Percentiles rank a stretch among this genome's conserved stretches.
phyloP scores from a whole-genome alignment of 2,797 vertebrate species.

The Oryzias sinensis region DNA sequence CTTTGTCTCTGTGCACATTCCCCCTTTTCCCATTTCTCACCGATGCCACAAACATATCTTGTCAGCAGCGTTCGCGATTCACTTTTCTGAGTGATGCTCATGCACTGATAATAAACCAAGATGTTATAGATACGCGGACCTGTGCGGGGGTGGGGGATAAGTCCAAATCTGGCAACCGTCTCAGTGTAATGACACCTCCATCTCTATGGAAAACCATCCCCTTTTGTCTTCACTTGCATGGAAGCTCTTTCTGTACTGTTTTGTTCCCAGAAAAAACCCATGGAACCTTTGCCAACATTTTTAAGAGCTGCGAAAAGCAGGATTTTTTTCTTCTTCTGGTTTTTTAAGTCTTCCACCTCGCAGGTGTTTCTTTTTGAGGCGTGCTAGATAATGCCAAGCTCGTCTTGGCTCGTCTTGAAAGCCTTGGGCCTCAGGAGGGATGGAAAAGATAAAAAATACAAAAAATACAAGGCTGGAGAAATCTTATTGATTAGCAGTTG shows the following conservation, averaged over 20 bases:
- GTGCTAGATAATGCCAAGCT: constrained; percentile 76
- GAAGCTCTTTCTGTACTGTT: constrained; percentile 73
- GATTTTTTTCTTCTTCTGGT: constrained; percentile 60
- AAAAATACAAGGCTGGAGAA: constrained; percentile 63
- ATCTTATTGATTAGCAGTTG: constrained; percentile 77
- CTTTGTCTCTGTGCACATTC: constrained; percentile 58
- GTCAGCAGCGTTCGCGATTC: constrained; percentile 56
- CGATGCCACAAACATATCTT: constrained; percentile 54
- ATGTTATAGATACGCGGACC: constrained; percentile 56
- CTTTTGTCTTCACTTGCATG: constrained; percentile 77
- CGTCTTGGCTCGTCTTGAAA: constrained; percentile 77
- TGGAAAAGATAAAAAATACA: constrained; percentile 16
- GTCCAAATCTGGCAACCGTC: constrained; percentile 74
- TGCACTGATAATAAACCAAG: constrained; percentile 50
- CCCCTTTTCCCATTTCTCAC: constrained; percentile 44
- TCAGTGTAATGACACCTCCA: constrained; percentile 77
- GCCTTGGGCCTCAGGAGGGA: constrained; percentile 54
- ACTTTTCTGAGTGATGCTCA: constrained; percentile 39
- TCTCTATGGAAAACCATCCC: constrained; percentile 74
- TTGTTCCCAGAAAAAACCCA: constrained; percentile 73
- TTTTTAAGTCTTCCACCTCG: constrained; percentile 77
- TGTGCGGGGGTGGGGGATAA: constrained; percentile 49
- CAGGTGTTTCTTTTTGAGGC: constrained; percentile 81
- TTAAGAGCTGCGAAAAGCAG: constrained; percentile 78
- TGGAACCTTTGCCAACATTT: constrained; percentile 78